Base-by-base conservation (phyloP, 2,113 vertebrate species). In the Aleadryas rufinucha region DNA sequence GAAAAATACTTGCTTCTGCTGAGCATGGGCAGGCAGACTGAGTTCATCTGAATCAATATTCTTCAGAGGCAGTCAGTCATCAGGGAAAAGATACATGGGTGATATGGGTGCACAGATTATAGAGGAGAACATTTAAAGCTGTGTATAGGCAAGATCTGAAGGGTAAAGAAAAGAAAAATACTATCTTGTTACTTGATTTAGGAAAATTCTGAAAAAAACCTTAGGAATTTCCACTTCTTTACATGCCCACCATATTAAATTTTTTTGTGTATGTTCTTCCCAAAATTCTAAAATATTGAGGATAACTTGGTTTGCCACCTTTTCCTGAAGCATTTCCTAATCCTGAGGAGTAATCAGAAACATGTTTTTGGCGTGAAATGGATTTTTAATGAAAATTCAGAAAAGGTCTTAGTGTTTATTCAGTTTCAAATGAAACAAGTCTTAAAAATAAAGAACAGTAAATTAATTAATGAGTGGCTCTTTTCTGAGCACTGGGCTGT, bases 391-490 rank as follows among this genome's bases (percentile, higher is more conserved):
- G 45, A 91, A 95, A 91, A 91, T 85, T 83, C 66, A 63, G 53
- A 31, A 69, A 84, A 87, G n/a, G 16, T 77, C 49, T 89, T 75
- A 53, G 49, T 79, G 28, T 82, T 71, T 84, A 30, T 82, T 94
- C 61, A 45, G 6, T 75, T 96, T 94, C 53, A 77, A 60, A 76
- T 93, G 59, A 75, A 89, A 37, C 22, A 80, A 69, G 28, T 70
- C 45, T 68, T 87, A 71, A 89, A 89, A 93, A 64, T 59, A 90
- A 93, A 72, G 74, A 90, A 68, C 31, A 77, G 30, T 88, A 90
- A 83, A 93, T 76, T 90, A 76, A 91, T 94, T 95, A 93, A 59
- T 27, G 66, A 91, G 33, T n/a, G 56, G 17, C 79, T 70, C 39
- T 85, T 89, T 84, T 90, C 53, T 69, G 63, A 88, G 24, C 21